Base-by-base conservation (phyloP, 1,140 invertebrate species). In the Tetraneura akinire region DNA sequence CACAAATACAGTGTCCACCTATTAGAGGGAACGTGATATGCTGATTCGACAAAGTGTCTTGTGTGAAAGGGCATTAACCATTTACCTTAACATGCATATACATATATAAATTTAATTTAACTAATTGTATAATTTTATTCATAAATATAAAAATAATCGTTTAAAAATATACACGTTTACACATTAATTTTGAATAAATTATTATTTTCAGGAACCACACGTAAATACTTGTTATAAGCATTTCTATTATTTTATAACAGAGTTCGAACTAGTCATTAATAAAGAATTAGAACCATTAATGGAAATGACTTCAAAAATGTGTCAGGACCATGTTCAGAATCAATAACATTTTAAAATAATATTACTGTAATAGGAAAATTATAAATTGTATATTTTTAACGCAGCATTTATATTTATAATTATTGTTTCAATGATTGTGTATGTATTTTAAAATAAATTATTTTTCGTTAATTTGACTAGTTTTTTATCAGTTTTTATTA, bases 221-320 rank as follows among this genome's bases (percentile, higher is more conserved):
- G 94, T 97, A 0, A 98, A 98, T 86, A 96, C 95, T 3, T 97
- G 96, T 84, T 98, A 97, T 87, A 98, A 98, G 86, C 96, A 98
- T 86, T 98, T 96, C 86, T 98, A 96, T 84, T 98, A 96, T 85
- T 98, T 98, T 87, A 92, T 97, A 14, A 91, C 89, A 51, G 94
- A 97, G 86, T 96, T 96, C 84, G 91, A 94, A 83, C 86, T 98
- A 81, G 91, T 98, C 60, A 92, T 91, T 82, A 85, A 89, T 29
- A 95, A 95, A 85, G 96, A 98, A 86, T 86, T 98, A 80, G 95
- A 97, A 86, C 96, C 96, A 29, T 85, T 97, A 81, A 87, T 88
- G 42, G 92, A 93, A 86, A 92, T 93, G 92, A 92, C 92, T 42
- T 85, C 87, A 2, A 89, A 87, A 83, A 90, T 93, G 37, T 93